Conservation (phyloP, 2,113 vertebrate genomes). For the Erythrolamprus reginae region DNA sequence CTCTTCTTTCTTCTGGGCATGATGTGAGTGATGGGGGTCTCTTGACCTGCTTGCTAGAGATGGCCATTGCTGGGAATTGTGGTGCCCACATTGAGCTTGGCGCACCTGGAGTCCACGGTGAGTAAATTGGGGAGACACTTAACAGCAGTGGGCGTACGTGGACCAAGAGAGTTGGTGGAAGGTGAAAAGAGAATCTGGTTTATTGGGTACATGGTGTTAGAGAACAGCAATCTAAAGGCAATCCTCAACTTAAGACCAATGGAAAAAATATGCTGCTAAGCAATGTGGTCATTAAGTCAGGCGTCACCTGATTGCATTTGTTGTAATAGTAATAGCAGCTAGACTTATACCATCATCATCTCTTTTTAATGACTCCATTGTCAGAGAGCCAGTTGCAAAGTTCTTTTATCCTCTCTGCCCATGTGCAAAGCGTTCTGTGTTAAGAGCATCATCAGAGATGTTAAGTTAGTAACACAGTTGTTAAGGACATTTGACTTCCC, state of each 20-base stretch:
- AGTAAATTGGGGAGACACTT: constrained; percentile 18
- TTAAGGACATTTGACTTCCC: no score
- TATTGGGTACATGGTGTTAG: neutral
- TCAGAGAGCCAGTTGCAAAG: no score
- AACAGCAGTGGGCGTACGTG: fast-evolving
- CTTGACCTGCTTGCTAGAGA: constrained; percentile 83
- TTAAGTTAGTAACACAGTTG: no score
- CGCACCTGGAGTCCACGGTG: constrained; percentile 68
- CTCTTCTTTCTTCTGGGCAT: constrained; percentile 81
- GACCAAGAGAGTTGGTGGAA: neutral
- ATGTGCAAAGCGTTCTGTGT: no score
- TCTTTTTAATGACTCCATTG: no score
- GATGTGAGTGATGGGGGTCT: constrained; percentile 91
- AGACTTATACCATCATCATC: no score
- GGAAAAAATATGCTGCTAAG: no score
- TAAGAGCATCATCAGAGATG: no score
- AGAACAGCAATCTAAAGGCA: neutral
- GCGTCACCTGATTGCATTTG: no score
- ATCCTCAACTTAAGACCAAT: neutral
- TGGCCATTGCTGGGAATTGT: constrained; percentile 89
- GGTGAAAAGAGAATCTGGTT: neutral
- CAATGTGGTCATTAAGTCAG: no score
- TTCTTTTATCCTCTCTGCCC: no score
- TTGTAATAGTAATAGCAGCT: no score
- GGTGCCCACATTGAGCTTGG: constrained; percentile 77